Base-by-base conservation (phyloP, 2,113 vertebrate genomes). In the Xiphophorus couchianus region DNA sequence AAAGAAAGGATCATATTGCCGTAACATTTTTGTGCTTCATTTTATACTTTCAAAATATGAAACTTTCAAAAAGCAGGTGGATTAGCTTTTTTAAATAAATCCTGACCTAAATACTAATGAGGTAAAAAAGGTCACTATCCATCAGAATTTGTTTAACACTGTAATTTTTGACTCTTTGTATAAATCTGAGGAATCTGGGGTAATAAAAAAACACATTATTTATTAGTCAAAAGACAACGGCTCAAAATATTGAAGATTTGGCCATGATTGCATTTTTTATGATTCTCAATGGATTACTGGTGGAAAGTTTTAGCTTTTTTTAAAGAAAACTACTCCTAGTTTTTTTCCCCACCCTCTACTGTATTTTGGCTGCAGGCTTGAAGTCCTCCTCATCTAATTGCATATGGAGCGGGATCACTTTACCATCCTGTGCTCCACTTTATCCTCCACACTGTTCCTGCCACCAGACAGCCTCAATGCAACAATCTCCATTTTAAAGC, bases 401-500 rank as follows among this genome's bases (percentile, higher is more conserved):
- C 86, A 88, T 78, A 83, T 80, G 69, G 80, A 83, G 79, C 30
- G 31, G 77, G 90, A 93, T 94, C 91, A 89, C 83, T 90, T 92
- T 92, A 92, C 91, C 29, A 14, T 42, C 2, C 69, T 70, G 74
- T 74, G 62, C 75, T 44, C 39, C 61, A 28, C 71, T 66, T 70
- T 77, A 62, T 70, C 77, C 64, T 90, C 84, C 33, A 60, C 73
- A 68, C 84, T 82, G 69, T 77, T 82, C 86, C 66, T 58, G 76
- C 78, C 83, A 63, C 85, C 78, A 58, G 88, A 79, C 83, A 85
- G 68, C 87, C 61, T 84, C 86, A 88, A 84, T 80, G 86, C 84
- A 88, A 84, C 85, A 81, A 90, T 90, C 84, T 92, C 86, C 90
- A 88, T 90, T 87, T 85, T 91, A 89, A 89, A 90, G 85, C 66